Base-by-base conservation (phyloP, 2,113 vertebrate genomes). In the Phrynocephalus versicolor region DNA sequence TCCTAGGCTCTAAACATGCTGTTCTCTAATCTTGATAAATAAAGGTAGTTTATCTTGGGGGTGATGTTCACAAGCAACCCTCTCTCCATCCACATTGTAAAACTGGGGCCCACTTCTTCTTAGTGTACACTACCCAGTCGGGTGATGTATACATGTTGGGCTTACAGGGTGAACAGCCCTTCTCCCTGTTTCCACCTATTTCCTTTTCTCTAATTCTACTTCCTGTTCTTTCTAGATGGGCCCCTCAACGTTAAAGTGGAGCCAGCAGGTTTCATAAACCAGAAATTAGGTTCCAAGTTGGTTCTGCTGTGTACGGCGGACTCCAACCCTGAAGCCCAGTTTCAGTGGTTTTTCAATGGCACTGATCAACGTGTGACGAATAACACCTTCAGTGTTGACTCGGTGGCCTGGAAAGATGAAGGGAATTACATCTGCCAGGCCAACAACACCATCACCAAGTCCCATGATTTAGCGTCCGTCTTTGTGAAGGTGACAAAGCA, bases 351-450 rank as follows among this genome's bases (percentile, higher is more conserved):
- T 62, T 67, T 84, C 19, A 57, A 8, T 67, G 10, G 51, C 35
- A 84, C 23, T 4, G 10, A 35, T 35, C n/a, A 27, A 39, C 65
- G 65, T 19, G 27, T 30, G 37, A 21, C 16, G 0, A 58, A n/a
- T 23, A 12, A 55, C 51, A 39, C 37, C 35, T 58, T 71, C 30
- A 51, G 39, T 13, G 15, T 21, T 39, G 51, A 37, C 7, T 55
- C 37, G 57, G 30, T 1, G 1, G 7, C 62, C 75, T 69, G 41
- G 62, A 30, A 27, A 15, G 23, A 67, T 55, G 39, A 5, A 55
- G 65, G 81, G 27, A 41, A 71, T 33, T 72, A 87, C 13, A 87
- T 37, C 37, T 79, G 81, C 18, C 27, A 79, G 69, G 76, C n/a
- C 33, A 15, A 25, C 21, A 73, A 83, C 27, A 15, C 13, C 23